phyloP scores from a whole-genome alignment of 1,140 invertebrate genomes.

The Pteromalus puparum region DNA sequence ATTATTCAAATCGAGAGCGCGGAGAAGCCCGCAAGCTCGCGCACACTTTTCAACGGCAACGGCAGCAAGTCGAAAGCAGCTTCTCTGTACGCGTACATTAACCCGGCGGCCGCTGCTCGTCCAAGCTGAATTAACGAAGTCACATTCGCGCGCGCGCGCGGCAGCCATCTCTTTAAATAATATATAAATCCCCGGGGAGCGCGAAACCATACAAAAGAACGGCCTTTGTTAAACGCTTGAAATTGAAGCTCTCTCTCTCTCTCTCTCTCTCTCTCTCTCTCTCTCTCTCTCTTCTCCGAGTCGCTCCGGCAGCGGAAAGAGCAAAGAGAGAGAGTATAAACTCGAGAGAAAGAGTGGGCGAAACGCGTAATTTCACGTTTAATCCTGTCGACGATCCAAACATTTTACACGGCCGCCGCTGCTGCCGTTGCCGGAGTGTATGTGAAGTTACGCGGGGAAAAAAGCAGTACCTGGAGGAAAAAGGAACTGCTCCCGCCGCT shows the following conservation, averaged over 20 bases:
- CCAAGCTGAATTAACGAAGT: not conserved
- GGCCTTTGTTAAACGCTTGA: not conserved
- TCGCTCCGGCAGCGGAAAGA: not conserved
- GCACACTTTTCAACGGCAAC: not conserved
- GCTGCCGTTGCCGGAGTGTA: not conserved
- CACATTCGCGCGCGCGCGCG: not conserved
- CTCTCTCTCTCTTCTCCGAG: no score
- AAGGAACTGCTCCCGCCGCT: not conserved
- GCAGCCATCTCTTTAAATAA: not conserved
- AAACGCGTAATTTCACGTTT: constrained; percentile 39
- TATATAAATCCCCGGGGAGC: not conserved
- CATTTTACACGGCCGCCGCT: constrained; percentile 1
- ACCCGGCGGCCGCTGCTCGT: not conserved
- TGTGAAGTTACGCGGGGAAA: not conserved
- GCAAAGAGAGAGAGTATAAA: not conserved
- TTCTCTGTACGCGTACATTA: not conserved
- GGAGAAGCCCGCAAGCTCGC: not conserved
- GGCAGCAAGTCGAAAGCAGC: not conserved
- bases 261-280: no score
- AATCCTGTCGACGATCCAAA: constrained; percentile 20
- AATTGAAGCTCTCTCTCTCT: not conserved
- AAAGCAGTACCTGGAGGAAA: not conserved
- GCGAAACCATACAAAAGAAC: constrained; percentile 1
- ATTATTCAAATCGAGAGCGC: not conserved
- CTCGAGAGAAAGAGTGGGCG: not conserved